These are phyloP conservation scores for Coleophora flavipennella DNA, from an alignment of 2,888 invertebrate genomes.

Conservation along the genomic window DNA sequence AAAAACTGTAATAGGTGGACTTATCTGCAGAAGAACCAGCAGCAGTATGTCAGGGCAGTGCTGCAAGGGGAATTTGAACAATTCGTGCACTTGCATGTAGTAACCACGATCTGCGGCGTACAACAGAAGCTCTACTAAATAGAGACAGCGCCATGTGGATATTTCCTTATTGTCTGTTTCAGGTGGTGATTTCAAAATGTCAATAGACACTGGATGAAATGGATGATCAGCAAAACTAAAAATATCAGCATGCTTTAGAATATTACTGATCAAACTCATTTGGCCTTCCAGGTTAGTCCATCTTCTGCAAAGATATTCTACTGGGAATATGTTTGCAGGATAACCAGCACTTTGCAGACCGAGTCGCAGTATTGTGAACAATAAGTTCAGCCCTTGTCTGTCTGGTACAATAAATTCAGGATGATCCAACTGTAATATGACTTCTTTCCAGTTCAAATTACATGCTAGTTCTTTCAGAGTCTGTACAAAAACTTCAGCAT, in stretches of 20 bases:
- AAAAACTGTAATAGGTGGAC: conserved; percentile 82
- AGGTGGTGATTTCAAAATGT: conserved; percentile 93
- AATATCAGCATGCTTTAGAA: conserved; percentile 92
- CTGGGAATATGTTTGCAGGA: conserved; percentile 83
- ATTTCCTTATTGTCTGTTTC: conserved; percentile 96
- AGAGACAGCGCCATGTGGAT: conserved; percentile 93
- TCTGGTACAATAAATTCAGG: conserved; percentile 91
- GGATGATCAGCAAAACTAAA: conserved; percentile 96
- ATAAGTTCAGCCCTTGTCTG: conserved; percentile 84
- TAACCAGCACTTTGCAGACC: conserved; percentile 85
- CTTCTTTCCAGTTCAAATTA: conserved; percentile 92
- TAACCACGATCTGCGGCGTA: conserved; percentile 90
- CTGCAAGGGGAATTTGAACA: conserved; percentile 92
- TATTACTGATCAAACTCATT: conserved; percentile 88
- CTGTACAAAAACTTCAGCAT: conserved; percentile 93
- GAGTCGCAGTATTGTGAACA: conserved; percentile 86
- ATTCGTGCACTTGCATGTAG: conserved; percentile 85
- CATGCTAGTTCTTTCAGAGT: conserved; percentile 91
- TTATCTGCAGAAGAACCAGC: conserved; percentile 90
- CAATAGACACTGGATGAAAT: conserved; percentile 88
- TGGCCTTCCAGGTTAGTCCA: conserved; percentile 97
- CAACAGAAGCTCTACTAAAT: conserved; percentile 90
- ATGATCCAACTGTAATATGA: conserved; percentile 92
- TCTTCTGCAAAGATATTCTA: conserved; percentile 89
- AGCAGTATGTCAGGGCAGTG: conserved; percentile 96